A percentile compares a stretch with the other conserved stretches of the same genome.
Evolutionary conservation across 2,888 invertebrate genomes (phyloP).

Genomic region (Pheosia tremula): DNA sequence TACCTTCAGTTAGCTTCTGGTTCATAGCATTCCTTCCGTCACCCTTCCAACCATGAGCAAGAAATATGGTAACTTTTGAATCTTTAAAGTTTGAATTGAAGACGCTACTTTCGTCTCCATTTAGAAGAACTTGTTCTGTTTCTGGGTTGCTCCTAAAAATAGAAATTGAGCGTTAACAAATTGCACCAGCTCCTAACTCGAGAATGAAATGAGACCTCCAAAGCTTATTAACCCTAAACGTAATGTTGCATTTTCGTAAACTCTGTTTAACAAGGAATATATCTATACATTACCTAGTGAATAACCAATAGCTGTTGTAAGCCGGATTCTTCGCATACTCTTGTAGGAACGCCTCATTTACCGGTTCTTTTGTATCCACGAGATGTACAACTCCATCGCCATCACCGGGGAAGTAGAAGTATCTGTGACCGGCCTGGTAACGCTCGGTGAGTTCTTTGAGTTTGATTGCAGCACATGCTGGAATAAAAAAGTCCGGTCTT

Average conservation of each 20-base stretch:
- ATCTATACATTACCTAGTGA: constrained; percentile 47
- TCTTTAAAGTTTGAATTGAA: constrained; percentile 47
- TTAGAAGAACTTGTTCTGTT: constrained; percentile 40
- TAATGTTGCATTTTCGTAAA: neutral
- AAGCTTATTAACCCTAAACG: no score
- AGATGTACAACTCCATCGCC: constrained; percentile 47
- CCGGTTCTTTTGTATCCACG: constrained; percentile 49
- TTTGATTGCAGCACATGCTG: constrained; percentile 54
- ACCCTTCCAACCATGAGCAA: constrained; percentile 69
- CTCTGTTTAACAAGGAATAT: neutral
- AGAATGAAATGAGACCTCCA: no score
- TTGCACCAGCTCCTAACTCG: no score
- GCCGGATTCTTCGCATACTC: constrained; percentile 40
- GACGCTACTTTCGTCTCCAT: constrained; percentile 40
- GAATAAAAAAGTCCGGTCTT: constrained; percentile 12
- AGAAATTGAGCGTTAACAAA: neutral
- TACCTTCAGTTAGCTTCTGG: constrained; percentile 53
- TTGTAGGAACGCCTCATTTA: constrained; percentile 41
- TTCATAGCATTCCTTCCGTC: constrained; percentile 54
- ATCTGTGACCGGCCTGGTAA: constrained; percentile 55
- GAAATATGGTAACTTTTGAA: constrained; percentile 50
- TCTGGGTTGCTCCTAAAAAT: constrained; percentile 50
- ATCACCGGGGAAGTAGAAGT: constrained; percentile 58
- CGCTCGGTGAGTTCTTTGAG: constrained; percentile 46
- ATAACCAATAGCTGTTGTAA: constrained; percentile 55